phyloP scores from a whole-genome alignment of 2,113 vertebrate species.

The Eira barbara region DNA sequence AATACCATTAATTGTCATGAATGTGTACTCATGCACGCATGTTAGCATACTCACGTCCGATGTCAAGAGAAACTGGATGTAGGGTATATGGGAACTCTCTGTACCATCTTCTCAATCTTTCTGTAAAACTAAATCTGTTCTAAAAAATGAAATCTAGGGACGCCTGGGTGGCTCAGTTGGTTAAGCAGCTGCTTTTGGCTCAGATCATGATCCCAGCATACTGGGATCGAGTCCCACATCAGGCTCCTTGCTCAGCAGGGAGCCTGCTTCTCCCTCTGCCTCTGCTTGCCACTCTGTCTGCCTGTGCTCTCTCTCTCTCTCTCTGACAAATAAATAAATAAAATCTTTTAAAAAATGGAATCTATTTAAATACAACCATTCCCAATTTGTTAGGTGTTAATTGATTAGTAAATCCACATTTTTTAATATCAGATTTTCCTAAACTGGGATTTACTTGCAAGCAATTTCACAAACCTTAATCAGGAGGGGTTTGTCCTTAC shows the following conservation, averaged over 20 bases:
- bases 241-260: too few species aligned
- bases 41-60: not conserved
- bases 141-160: not conserved
- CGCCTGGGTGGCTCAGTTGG: too few species aligned
- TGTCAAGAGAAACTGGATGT: not conserved
- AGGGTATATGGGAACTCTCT: not conserved
- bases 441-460: not conserved
- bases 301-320: too few species aligned
- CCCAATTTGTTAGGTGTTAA: not conserved
- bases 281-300: too few species aligned
- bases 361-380: not conserved
- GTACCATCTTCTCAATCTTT: not conserved
- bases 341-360: not conserved
- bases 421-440: constrained; percentile 19
- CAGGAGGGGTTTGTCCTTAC: not conserved
- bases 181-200: too few species aligned
- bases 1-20: not conserved
- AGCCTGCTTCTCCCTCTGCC: too few species aligned
- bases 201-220: too few species aligned
- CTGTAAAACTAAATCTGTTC: not conserved
- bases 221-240: too few species aligned
- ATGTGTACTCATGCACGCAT: not conserved
- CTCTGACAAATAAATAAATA: not conserved
- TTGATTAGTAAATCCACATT: not conserved
- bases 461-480: not conserved